These are phyloP conservation scores for Coranthus polyacanthus DNA, from an alignment of 2,797 vertebrate genomes.

Conservation along the genomic window DNA sequence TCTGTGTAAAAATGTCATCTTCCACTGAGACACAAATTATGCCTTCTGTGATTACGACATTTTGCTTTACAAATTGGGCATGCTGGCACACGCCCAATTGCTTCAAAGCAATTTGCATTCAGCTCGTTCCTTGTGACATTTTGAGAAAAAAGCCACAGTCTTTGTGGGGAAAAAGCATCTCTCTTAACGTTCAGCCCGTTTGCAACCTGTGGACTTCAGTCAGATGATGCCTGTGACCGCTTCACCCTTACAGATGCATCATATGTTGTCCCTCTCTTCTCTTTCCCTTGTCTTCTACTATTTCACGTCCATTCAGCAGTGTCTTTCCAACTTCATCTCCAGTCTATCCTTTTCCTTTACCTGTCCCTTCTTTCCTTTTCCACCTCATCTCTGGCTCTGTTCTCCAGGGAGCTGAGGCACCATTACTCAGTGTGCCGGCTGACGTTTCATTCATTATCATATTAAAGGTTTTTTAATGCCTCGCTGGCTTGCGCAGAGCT, in stretches of 20 bases:
- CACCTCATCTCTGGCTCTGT: slow-evolving; percentile 67
- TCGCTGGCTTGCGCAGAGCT: slow-evolving; percentile 57
- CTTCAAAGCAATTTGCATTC: slow-evolving; percentile 52
- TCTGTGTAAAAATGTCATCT: slow-evolving; percentile 49
- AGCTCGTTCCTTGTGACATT: slow-evolving; percentile 48
- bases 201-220: no score
- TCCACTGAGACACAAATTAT: slow-evolving; percentile 44
- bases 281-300: slow-evolving; percentile 43
- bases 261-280: slow-evolving; percentile 10
- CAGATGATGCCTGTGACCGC: slow-evolving; percentile 38
- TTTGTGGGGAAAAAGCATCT: slow-evolving; percentile 20
- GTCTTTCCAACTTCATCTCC: slow-evolving; percentile 39
- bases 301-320: slow-evolving; percentile 43
- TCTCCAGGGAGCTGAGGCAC: slow-evolving; percentile 74
- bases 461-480: slow-evolving; percentile 84
- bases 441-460: slow-evolving; percentile 82
- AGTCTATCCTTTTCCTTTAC: slow-evolving; percentile 28
- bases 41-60: slow-evolving; percentile 49
- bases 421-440: slow-evolving; percentile 68
- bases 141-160: slow-evolving; percentile 18
- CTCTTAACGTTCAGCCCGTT: not conserved
- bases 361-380: slow-evolving; percentile 26
- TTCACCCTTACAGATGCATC: slow-evolving; percentile 13
- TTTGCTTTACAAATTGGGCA: slow-evolving; percentile 58
- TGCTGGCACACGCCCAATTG: slow-evolving; percentile 40